Base-by-base conservation (phyloP, 2,113 vertebrate genomes). In the Pycnonotus jocosus region DNA sequence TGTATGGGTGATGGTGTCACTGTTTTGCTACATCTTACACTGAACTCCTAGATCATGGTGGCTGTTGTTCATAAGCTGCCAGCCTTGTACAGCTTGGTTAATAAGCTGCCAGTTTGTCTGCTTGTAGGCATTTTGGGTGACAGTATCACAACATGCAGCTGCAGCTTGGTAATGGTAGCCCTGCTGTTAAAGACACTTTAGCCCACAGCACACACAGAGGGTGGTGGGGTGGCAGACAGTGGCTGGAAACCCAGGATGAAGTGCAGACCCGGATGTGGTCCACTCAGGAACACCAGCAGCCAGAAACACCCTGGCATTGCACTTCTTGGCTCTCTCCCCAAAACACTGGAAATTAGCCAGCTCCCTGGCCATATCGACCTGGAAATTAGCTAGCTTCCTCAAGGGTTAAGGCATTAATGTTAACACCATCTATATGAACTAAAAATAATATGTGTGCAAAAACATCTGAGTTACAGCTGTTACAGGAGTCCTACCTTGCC, bases 341-440 rank as follows among this genome's bases (percentile, higher is more conserved):
- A 74, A 94, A 60, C 40, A 35, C 61, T 92, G 92, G 88, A 92
- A 92, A 95, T 66, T 10, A 73, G 84, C 81, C 91, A 96, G 62
- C 45, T 91, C 56, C 51, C 72, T 76, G 53, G 73, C 86, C 85
- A 47, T 90, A 95, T 51, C 7, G 1, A 90, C 85, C 87, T 96
- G 74, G 90, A 93, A 96, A 94, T 96, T 74, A 95, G 53, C 60
- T 68, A 50, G 82, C 83, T 96, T 96, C 90, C 95, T 96, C 86
- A 93, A 78, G 88, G 88, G 86, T 92, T 94, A 93, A 94, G 82
- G 95, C 82, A 95, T 93, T 94, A 97, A 88, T 86, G 90, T 95
- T 96, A 96, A 92, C 90, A 95, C 93, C 76, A 88, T 16, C 82
- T 81, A 74, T 74, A 86, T 86, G 90, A 95, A 93, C 76, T 81